These are phyloP conservation scores for Agrochola circellaris DNA, from an alignment of 2,888 invertebrate genomes.

Conservation along the genomic window DNA sequence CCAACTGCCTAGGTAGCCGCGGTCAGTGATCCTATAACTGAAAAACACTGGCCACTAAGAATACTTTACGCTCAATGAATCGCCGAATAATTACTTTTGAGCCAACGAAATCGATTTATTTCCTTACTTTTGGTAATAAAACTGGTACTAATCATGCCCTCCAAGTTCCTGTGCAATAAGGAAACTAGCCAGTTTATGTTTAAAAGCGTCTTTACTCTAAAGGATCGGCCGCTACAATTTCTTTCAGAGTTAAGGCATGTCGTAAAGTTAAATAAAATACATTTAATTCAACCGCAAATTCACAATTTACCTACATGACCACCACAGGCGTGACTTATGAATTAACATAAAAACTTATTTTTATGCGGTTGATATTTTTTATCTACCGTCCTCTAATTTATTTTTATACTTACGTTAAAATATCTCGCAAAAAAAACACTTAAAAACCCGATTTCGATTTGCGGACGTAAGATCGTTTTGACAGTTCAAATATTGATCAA, in stretches of 20 bases:
- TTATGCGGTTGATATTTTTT: not conserved
- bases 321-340: not conserved
- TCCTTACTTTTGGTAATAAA: constrained; percentile 21
- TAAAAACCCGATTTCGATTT: constrained; percentile 25
- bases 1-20: constrained; percentile 37
- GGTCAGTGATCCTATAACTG: constrained; percentile 61
- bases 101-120: constrained; percentile 57
- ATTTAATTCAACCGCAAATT: constrained; percentile 1
- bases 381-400: not conserved
- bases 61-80: constrained; percentile 53
- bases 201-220: not conserved
- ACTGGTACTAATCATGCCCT: constrained; percentile 7
- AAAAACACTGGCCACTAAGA: constrained; percentile 49
- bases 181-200: constrained; percentile 35
- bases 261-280: constrained; percentile 26
- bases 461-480: constrained; percentile 20
- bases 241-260: constrained; percentile 10
- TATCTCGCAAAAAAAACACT: constrained; percentile 15
- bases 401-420: not conserved
- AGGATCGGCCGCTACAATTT: constrained; percentile 21
- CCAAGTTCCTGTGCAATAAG: constrained; percentile 22
- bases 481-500: constrained; percentile 55
- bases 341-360: constrained; percentile 14
- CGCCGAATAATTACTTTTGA: constrained; percentile 58
- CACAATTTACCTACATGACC: not conserved